A percentile compares a stretch with the other conserved stretches of the same genome.
Conservation (phyloP, 64 coral and sea anemone genomes). For the Cladopsammia gracilis region DNA sequence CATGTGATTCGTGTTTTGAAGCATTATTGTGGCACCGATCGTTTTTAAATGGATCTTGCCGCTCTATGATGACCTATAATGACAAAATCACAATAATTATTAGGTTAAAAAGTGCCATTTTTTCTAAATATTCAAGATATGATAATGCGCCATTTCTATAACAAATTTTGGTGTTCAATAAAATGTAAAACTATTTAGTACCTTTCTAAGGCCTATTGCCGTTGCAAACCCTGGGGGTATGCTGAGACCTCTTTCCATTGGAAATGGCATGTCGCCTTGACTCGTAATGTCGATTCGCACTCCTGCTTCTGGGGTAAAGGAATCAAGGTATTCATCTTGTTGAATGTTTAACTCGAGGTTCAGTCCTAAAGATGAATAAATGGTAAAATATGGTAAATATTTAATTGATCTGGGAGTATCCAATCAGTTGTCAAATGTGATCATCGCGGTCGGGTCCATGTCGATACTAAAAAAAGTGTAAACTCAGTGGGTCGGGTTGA, state of each 20-base stretch:
- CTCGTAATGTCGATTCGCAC: neutral
- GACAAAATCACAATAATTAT: neutral
- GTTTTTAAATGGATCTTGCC: constrained; percentile 36
- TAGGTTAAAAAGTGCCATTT: neutral
- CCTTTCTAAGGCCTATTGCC: constrained; percentile 43
- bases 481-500: too few relatives aligned
- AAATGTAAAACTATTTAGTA: neutral
- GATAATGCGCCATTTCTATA: too few relatives aligned
- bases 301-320: constrained; percentile 22
- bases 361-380: neutral
- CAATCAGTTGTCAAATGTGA: too few relatives aligned
- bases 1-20: neutral
- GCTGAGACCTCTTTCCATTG: constrained; percentile 31
- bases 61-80: neutral
- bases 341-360: constrained; percentile 27
- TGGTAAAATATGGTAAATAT: too few relatives aligned
- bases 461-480: too few relatives aligned
- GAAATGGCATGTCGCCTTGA: constrained; percentile 64
- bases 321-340: constrained; percentile 47
- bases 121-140: too few relatives aligned
- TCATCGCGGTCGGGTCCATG: too few relatives aligned
- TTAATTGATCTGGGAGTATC: too few relatives aligned
- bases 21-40: constrained; percentile 8
- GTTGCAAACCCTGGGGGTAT: constrained; percentile 8
- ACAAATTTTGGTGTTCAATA: neutral